phyloP scores from a whole-genome alignment of 2,113 vertebrate species.

The Artemisiospiza belli region DNA sequence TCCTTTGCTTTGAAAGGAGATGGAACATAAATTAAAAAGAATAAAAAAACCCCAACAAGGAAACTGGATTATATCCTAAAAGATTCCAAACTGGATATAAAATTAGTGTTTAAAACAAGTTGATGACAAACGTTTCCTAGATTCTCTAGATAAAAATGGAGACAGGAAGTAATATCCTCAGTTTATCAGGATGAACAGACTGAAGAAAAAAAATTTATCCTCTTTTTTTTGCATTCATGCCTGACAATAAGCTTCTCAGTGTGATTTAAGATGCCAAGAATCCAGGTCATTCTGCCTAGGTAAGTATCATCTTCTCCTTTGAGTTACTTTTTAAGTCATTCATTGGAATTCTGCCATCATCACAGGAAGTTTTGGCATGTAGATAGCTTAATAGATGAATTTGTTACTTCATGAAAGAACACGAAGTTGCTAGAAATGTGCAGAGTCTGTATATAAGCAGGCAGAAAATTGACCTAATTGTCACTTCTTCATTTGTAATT shows the following conservation, averaged over 20 bases:
- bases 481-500: not conserved
- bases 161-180: not conserved
- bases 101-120: not conserved
- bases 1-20: not conserved
- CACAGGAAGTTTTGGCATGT: not conserved
- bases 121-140: not conserved
- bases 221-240: not conserved
- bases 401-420: not conserved
- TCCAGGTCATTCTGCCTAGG: not conserved
- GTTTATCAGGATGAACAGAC: not conserved
- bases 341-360: not conserved
- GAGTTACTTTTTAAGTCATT: not conserved
- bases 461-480: not conserved
- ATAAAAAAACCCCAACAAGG: rapidly evolving
- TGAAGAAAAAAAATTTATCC: not conserved
- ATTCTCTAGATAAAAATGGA: not conserved
- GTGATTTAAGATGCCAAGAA: not conserved
- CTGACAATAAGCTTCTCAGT: not conserved
- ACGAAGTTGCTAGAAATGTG: not conserved
- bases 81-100: not conserved
- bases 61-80: not conserved
- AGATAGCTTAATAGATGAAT: not conserved
- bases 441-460: not conserved
- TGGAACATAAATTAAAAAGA: not conserved
- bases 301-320: not conserved